phyloP scores from a whole-genome alignment of 2,797 vertebrate species.

The Oryzias sinensis region DNA sequence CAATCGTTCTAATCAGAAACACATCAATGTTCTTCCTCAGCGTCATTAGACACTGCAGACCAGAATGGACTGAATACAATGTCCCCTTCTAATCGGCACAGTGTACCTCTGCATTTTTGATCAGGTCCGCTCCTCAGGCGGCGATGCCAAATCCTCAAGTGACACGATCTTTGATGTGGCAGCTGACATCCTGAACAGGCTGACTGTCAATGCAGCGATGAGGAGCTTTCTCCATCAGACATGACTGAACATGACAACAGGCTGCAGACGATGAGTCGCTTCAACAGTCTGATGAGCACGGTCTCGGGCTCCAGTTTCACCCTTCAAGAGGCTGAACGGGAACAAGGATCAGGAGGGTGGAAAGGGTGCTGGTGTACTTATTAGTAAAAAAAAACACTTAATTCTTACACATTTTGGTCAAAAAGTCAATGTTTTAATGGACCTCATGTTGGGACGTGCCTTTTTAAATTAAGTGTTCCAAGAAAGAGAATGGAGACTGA shows the following conservation, averaged over 20 bases:
- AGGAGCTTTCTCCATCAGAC: constrained; percentile 84
- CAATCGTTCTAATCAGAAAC: too few relatives aligned
- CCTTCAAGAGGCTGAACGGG: constrained; percentile 91
- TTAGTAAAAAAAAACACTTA: too few relatives aligned
- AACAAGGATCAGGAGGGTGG: constrained; percentile 26
- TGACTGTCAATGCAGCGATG: constrained; percentile 81
- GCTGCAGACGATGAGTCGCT: constrained; percentile 92
- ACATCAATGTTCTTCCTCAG: too few relatives aligned
- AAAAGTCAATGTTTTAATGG: too few relatives aligned
- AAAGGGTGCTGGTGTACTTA: too few relatives aligned
- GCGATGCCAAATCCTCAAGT: constrained; percentile 82
- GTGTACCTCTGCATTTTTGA: constrained; percentile 43
- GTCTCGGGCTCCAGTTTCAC: constrained; percentile 83
- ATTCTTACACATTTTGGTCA: too few relatives aligned
- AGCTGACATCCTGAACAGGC: constrained; percentile 85
- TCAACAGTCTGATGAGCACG: constrained; percentile 83
- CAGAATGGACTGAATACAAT: constrained; percentile 17
- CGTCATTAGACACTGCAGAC: constrained; percentile 21
- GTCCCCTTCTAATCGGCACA: constrained; percentile 23
- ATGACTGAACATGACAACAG: constrained; percentile 92
- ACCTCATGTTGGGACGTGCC: too few relatives aligned
- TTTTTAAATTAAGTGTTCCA: too few relatives aligned
- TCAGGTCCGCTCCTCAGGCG: constrained; percentile 81
- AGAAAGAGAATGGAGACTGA: too few relatives aligned
- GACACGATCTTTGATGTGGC: constrained; percentile 87